Conservation (phyloP, 2,888 invertebrate species). For the Patella caerulea region DNA sequence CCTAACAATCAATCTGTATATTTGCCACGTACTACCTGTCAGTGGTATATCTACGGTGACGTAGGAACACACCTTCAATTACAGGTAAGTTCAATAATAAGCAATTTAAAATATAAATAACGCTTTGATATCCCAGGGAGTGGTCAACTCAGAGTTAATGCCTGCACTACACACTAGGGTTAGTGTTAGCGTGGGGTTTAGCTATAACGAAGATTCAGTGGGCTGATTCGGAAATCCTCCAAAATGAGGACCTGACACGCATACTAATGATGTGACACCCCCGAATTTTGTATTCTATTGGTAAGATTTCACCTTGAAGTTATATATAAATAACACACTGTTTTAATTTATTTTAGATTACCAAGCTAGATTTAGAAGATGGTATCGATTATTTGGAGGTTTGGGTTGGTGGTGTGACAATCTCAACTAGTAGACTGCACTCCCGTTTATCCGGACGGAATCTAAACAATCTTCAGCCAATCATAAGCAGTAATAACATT, state of each 20-base stretch:
- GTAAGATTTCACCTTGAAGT: too few species aligned
- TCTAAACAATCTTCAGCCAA: slow-evolving; percentile 16
- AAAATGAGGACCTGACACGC: too few species aligned
- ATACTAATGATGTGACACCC: too few species aligned
- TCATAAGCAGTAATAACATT: slow-evolving; percentile 48
- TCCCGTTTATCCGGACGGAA: slow-evolving; percentile 40
- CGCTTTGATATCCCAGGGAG: neutral
- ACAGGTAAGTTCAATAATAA: slow-evolving; percentile 32
- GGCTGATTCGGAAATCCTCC: too few species aligned
- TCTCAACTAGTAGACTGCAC: slow-evolving; percentile 37
- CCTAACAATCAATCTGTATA: slow-evolving; percentile 25
- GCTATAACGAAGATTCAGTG: too few species aligned
- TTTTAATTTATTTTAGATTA: slow-evolving; percentile 36
- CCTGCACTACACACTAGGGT: neutral
- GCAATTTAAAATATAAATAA: neutral
- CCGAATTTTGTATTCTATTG: too few species aligned
- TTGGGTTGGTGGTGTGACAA: slow-evolving; percentile 44
- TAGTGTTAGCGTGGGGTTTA: too few species aligned
- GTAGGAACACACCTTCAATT: slow-evolving; percentile 44
- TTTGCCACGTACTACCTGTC: slow-evolving; percentile 39
- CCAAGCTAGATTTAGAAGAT: slow-evolving; percentile 40
- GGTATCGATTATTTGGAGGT: slow-evolving; percentile 48
- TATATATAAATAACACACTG: too few species aligned
- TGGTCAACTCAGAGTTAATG: neutral
- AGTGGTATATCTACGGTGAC: slow-evolving; percentile 46